These are phyloP conservation scores for Aphaenogaster floridana DNA, from an alignment of 1,140 invertebrate genomes.

Conservation along the genomic window DNA sequence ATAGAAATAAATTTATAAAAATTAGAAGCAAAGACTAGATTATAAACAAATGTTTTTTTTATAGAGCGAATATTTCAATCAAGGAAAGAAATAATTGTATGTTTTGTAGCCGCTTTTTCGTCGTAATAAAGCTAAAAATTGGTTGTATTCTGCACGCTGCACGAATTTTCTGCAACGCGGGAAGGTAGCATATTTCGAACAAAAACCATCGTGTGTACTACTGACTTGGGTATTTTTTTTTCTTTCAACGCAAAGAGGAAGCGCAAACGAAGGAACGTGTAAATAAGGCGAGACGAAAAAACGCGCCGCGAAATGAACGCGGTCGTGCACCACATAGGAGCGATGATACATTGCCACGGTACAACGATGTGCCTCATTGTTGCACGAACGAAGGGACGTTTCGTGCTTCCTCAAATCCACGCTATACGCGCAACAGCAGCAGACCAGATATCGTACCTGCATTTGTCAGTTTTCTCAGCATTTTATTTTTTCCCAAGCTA, in stretches of 20 bases:
- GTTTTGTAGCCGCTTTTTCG: neutral
- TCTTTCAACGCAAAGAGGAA: slow-evolving; percentile 31
- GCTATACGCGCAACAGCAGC: neutral
- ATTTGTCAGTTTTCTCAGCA: slow-evolving; percentile 14
- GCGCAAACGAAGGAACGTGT: slow-evolving; percentile 45
- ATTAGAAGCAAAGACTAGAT: neutral
- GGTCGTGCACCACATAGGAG: slow-evolving; percentile 15
- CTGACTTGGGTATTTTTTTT: slow-evolving; percentile 3
- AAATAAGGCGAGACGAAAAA: slow-evolving; percentile 53
- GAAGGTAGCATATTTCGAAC: slow-evolving; percentile 21
- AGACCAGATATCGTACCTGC: neutral
- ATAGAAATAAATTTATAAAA: neutral
- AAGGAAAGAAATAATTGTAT: neutral
- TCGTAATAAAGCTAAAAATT: neutral
- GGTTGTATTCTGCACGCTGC: neutral
- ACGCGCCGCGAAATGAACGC: slow-evolving; percentile 18
- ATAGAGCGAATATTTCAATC: neutral
- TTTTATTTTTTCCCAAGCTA: slow-evolving; percentile 13
- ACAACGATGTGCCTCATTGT: slow-evolving; percentile 46
- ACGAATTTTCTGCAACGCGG: neutral
- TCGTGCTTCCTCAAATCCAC: slow-evolving; percentile 12
- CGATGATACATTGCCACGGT: slow-evolving; percentile 31
- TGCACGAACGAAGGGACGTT: slow-evolving; percentile 28
- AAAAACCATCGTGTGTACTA: slow-evolving; percentile 7
- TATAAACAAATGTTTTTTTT: neutral